Evolutionary conservation across 2,113 vertebrate genomes (phyloP).

Genomic region (Macrotis lagotis): DNA sequence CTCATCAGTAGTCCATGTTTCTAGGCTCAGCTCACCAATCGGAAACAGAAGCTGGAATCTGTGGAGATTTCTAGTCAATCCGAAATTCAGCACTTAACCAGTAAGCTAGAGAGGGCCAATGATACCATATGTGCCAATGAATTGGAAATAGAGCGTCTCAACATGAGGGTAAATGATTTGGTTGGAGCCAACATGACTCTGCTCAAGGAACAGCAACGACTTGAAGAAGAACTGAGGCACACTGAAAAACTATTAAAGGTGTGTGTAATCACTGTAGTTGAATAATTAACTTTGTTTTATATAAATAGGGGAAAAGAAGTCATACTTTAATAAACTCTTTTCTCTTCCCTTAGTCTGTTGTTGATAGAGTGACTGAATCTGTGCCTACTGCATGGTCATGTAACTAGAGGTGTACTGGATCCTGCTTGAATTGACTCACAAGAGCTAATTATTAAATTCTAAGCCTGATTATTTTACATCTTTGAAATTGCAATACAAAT

Average conservation of each 20-base stretch:
- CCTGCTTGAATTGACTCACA: not conserved
- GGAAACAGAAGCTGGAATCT: conserved; percentile 85
- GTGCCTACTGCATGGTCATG: not conserved
- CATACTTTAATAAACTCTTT: not conserved
- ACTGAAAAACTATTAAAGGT: conserved; percentile 87
- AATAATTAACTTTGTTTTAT: not conserved
- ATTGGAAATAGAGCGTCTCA: conserved; percentile 89
- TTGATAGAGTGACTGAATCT: conserved; percentile 25
- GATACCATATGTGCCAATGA: conserved; percentile 88
- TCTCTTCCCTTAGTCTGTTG: not conserved
- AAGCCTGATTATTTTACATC: not conserved
- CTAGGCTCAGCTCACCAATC: conserved; percentile 83
- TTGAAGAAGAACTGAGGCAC: conserved; percentile 85
- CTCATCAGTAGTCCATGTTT: conserved; percentile 48
- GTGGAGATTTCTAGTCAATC: conserved; percentile 85
- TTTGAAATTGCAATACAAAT: not conserved
- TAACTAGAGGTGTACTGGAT: not conserved
- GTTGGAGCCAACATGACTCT: conserved; percentile 77
- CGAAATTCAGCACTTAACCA: conserved; percentile 86
- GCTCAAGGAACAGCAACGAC: conserved; percentile 80
- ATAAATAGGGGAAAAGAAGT: not conserved
- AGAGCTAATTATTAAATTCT: not conserved
- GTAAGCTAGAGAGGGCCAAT: conserved; percentile 88
- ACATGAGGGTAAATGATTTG: conserved; percentile 82
- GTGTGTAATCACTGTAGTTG: conserved; percentile 60